Base-by-base conservation (phyloP, 2,797 vertebrate genomes). In the Sus cebifrons region DNA sequence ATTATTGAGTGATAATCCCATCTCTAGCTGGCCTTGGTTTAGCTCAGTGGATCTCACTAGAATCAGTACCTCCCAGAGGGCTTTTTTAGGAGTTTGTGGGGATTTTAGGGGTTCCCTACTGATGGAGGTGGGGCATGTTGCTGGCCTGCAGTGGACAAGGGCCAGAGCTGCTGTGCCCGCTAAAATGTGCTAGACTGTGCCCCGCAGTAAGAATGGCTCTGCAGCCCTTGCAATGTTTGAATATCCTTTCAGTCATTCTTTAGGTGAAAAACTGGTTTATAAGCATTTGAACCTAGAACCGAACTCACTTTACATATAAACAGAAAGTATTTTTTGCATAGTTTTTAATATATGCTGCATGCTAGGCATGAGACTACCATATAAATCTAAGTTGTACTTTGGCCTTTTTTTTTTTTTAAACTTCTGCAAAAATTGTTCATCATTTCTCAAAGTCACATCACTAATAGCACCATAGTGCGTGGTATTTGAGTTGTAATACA, bases 251-350 rank as follows among this genome's bases (percentile, higher is more conserved):
- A 56, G 84, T 62, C 71, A 40, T 11, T 70, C 13, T 27, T 27
- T 84, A 44, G 64, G 16, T 56, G 25, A 74, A 96, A 93, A 54
- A 32, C 17, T 27, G 32, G 16, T 67, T 86, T 75, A 75, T 40
- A 70, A 23, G 44, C 60, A 70, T 44, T 27, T 21, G 58, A 60
- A 54, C 36, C 52, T 64, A 87, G 75, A 91, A 83, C 21, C 27
- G 70, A 86, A 82, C 68, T 70, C n/a, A 40, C 54, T 75, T 87
- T 84, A 60, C 36, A 86, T 52, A 74, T 54, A 40, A 89, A 86
- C 29, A 52, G n/a, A 60, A 68, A 60, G 6, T 44, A 25, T 14
- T 62, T 86, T 81, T 44, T 44, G 6, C 10, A 44, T 60, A 44
- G n/a, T 36, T 92, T 81, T 89, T 86, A 75, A 65, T 44, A 49